Conservation (phyloP, 2,113 vertebrate genomes). For the Fregetta grallaria region DNA sequence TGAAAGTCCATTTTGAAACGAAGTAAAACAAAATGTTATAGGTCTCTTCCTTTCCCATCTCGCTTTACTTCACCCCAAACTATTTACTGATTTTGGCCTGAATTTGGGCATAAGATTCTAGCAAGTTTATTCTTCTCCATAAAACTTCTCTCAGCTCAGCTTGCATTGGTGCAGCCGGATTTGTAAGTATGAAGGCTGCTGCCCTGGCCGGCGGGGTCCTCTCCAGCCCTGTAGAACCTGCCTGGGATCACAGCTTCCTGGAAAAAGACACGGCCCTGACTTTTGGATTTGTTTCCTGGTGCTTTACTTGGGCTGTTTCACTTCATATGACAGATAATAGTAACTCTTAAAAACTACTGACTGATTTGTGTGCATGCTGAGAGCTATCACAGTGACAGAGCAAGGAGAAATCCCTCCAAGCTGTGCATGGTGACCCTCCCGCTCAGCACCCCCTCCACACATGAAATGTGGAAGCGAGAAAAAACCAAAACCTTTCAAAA, state of each 20-base stretch:
- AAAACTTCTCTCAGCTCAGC: background rate
- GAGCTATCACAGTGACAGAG: background rate
- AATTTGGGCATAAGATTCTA: background rate
- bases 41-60: background rate
- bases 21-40: background rate
- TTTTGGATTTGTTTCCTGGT: background rate
- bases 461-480: rapidly evolving
- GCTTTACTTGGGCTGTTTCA: background rate
- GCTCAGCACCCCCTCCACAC: background rate
- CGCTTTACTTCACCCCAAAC: background rate
- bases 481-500: background rate
- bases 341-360: background rate
- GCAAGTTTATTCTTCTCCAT: background rate
- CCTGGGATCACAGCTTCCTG: background rate
- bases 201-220: background rate
- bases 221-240: background rate
- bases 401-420: background rate
- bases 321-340: background rate
- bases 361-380: background rate
- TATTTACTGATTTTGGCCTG: background rate
- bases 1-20: background rate
- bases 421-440: background rate
- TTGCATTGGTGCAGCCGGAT: rapidly evolving
- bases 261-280: background rate
- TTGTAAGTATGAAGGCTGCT: background rate